Conservation (phyloP, 64 coral and sea anemone genomes). For the Actinia equina region DNA sequence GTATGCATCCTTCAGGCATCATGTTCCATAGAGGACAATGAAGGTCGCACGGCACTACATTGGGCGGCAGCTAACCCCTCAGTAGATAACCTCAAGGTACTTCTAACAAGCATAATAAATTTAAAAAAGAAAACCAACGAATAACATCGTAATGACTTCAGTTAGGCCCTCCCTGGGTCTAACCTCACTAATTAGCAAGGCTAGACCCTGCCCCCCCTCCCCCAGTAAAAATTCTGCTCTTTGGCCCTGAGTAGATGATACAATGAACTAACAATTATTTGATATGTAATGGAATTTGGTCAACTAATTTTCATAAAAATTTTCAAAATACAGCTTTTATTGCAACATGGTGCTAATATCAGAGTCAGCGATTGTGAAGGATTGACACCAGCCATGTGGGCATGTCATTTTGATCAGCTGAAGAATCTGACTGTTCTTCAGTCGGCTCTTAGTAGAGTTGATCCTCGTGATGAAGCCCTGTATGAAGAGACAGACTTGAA, state of each 20-base stretch:
- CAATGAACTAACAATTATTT: no score
- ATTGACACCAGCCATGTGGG: conserved; percentile 90
- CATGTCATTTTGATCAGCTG: conserved; percentile 85
- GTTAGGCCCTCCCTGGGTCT: no score
- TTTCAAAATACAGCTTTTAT: conserved; percentile 39
- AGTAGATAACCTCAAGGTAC: conserved; percentile 82
- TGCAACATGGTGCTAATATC: conserved; percentile 76
- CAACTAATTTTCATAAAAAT: no score
- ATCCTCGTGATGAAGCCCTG: conserved; percentile 80
- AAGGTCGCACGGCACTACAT: conserved; percentile 79
- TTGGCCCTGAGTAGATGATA: no score
- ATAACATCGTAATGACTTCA: no score
- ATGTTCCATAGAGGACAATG: conserved; percentile 57
- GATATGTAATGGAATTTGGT: no score
- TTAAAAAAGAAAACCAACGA: no score
- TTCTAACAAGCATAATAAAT: not conserved
- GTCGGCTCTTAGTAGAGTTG: conserved; percentile 65
- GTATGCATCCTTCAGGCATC: conserved; percentile 27
- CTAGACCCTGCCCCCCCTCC: no score
- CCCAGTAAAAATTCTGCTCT: no score
- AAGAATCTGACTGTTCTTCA: conserved; percentile 55
- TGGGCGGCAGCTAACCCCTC: conserved; percentile 79
- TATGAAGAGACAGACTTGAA: conserved; percentile 65
- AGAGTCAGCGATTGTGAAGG: conserved; percentile 65
- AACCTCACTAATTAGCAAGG: no score